Evolutionary conservation across 2,113 vertebrate genomes (phyloP).

Genomic region (Erythrocebus patas): DNA sequence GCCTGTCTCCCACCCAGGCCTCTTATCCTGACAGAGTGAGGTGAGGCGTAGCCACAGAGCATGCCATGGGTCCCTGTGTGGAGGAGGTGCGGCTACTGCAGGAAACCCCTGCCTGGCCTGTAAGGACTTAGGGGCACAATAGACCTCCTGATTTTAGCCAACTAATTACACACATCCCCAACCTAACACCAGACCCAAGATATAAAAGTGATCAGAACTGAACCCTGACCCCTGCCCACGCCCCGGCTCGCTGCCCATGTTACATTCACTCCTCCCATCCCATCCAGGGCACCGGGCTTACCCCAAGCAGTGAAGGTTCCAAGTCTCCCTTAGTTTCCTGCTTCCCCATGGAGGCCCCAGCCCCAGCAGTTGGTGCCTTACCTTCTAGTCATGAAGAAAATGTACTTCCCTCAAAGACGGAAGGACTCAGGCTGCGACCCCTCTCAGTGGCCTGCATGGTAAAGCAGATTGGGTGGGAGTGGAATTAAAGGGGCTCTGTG

Average conservation of each 20-base stretch:
- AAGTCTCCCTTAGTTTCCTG: background rate
- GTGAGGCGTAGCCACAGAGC: background rate
- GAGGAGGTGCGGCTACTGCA: no score
- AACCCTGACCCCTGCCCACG: background rate
- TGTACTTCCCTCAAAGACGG: background rate
- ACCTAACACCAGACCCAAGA: background rate
- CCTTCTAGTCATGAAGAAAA: background rate
- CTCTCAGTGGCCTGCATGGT: no score
- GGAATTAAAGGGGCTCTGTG: no score
- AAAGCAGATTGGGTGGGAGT: accelerated
- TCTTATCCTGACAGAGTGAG: background rate
- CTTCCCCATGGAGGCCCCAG: background rate
- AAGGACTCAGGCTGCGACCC: background rate
- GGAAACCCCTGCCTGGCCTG: background rate
- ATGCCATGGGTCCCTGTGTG: background rate
- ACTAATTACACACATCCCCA: background rate
- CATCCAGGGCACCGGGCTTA: background rate
- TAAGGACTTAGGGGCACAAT: background rate
- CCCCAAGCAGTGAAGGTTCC: background rate
- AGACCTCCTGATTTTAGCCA: background rate
- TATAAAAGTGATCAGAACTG: background rate
- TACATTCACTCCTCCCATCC: background rate
- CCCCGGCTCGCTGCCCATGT: accelerated
- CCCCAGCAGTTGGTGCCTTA: background rate
- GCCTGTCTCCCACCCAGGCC: background rate